Base-by-base conservation (phyloP, 1,140 invertebrate genomes). In the Cheumatopsyche charites region DNA sequence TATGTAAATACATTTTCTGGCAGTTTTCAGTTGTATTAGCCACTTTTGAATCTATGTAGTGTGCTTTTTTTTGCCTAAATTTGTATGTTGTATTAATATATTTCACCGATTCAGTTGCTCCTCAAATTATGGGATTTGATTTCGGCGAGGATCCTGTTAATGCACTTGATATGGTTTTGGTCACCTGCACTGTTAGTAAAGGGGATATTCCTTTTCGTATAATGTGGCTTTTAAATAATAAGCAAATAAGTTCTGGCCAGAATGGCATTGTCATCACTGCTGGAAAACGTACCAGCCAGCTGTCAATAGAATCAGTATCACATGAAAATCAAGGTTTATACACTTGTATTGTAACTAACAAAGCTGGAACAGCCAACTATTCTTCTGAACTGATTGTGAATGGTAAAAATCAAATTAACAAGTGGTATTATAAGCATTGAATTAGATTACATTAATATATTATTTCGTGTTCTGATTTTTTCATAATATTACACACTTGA, bases 261-360 rank as follows among this genome's bases (percentile, higher is more conserved):
- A 78, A 79, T 79, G 88, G 91, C 77, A 78, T 95, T 81, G 80
- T 83, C 75, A 78, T 92, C 77, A 77, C 83, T 83, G 86, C 83
- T 71, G 82, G 90, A 78, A 87, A 92, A 86, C 83, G 87, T 75
- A 79, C 86, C 21, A 91, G 88, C 77, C 86, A 90, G 67, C 83
- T 93, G 66, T 89, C 85, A 62, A 91, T 93, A 62, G 88, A 91
- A 75, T 87, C 87, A 17, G 88, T 91, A 47, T 84, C 83, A 52
- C 88, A 88, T 72, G 84, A 86, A 74, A 90, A 93, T 79, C 86
- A 87, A 77, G 92, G 92, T 67, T 89, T 90, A 80, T 93, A 92
- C 77, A 89, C 88, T 36, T 93, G 91, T 78, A 83, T 87, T 19
- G 91, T 90, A 26, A 87, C 80, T 73, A 92, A 92, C 79, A 79